Evolutionary conservation across 2,888 invertebrate species (phyloP).

Genomic region (Pemphredon lugubris): DNA sequence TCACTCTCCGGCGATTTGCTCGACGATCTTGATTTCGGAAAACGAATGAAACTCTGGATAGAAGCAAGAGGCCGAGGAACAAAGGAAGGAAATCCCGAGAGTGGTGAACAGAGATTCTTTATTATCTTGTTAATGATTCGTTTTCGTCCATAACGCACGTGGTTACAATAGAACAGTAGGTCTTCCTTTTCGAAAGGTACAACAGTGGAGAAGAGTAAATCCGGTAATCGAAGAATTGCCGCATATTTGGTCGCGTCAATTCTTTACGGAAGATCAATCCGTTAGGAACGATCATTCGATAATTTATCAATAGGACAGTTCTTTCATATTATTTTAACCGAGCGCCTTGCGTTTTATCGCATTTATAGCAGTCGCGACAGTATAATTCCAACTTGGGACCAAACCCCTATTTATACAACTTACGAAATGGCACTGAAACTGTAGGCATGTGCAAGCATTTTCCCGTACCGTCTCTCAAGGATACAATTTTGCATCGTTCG

Average conservation of each 20-base stretch:
- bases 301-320: too few relatives aligned
- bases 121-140: background rate
- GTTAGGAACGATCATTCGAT: too few relatives aligned
- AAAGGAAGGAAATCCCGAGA: slow-evolving; percentile 3
- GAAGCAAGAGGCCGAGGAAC: background rate
- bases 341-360: background rate
- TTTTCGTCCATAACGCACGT: background rate
- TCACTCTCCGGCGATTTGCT: too few relatives aligned
- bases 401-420: too few relatives aligned
- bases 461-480: too few relatives aligned
- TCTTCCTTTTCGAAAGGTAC: slow-evolving; percentile 21
- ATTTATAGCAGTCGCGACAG: background rate
- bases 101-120: slow-evolving; percentile 11
- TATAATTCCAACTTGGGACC: background rate
- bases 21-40: slow-evolving; percentile 6
- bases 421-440: too few relatives aligned
- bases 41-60: background rate
- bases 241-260: background rate
- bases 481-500: background rate
- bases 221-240: background rate
- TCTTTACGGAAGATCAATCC: too few relatives aligned
- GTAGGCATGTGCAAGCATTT: too few relatives aligned
- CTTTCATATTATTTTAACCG: too few relatives aligned
- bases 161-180: slow-evolving; percentile 15
- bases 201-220: background rate